Evolutionary conservation across 1,140 invertebrate species (phyloP), one percentile per base, ranked within the genome.

Genomic region (Drosophila funebris): DNA sequence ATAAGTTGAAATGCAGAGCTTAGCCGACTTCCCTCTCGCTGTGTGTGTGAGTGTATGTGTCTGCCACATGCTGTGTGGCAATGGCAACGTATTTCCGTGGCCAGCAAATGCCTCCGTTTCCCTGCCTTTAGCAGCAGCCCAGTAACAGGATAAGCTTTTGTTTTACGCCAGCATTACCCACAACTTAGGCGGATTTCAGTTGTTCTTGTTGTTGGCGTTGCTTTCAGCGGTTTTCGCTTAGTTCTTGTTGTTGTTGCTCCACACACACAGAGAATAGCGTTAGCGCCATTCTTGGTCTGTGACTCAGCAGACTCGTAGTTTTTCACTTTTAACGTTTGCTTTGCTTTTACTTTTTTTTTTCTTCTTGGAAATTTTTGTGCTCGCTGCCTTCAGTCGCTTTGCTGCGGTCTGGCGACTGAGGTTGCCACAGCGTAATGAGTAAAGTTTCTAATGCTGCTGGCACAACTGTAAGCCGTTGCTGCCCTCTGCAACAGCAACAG

Each of bases 381-480:
- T 50, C 36, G 27, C 48, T 68, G 39, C 52, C 31, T 62, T 57
- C 16, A 36, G 52, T 14, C 76, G 62, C 66, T 83, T 82, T 77
- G 73, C 64, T 82, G 82, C 43, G 83, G 78, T 88, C 71, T 83
- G 53, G 70, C 63, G 82, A 64, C 75, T 83, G 83, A 78, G 83
- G 75, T 67, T 78, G 78, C 52, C 83, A 75, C 54, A 53, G 58
- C 83, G 78, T 88, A 88, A 88, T 88, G 83, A 88, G 83, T 88
- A 88, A 88, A 88, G 83, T 88, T 88, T 87, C 83, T 88, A 88
- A 88, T 88, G 83, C 83, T 83, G 76, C 58, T 70, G 83, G 83
- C 83, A 54, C 64, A 80, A 77, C 83, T 76, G 67, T 87, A 88
- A 82, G 82, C 70, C 61, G 64, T 61, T 71, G 57, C 62, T 29